Evolutionary conservation across 2,888 invertebrate species (phyloP).

Genomic region (Pherbina coryleti): DNA sequence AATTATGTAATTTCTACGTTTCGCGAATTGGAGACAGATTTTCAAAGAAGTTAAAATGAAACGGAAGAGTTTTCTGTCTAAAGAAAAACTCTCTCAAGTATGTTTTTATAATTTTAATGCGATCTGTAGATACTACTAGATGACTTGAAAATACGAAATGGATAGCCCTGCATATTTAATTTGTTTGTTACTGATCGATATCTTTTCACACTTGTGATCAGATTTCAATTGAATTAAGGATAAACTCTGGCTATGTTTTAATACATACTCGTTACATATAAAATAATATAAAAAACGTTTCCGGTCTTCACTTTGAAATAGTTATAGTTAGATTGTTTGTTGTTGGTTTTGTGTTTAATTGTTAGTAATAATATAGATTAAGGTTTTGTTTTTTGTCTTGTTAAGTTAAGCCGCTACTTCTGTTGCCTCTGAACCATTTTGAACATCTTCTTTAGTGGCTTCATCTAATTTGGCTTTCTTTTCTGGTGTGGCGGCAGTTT

Average conservation of each 20-base stretch:
- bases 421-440: conserved; percentile 69
- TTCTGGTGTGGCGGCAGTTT: conserved; percentile 67
- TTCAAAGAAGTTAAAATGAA: too few relatives aligned
- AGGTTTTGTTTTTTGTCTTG: conserved; percentile 54
- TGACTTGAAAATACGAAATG: too few relatives aligned
- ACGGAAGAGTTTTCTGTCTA: too few relatives aligned
- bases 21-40: too few relatives aligned
- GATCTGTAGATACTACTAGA: too few relatives aligned
- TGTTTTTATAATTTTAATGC: too few relatives aligned
- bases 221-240: conserved; percentile 34
- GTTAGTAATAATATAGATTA: conserved; percentile 43
- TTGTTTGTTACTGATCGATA: background rate
- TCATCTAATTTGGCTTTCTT: conserved; percentile 70
- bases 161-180: background rate
- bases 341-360: conserved; percentile 48
- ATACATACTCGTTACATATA: conserved; percentile 48
- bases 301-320: conserved; percentile 30
- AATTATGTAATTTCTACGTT: too few relatives aligned
- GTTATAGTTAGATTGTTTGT: conserved; percentile 34
- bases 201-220: conserved; percentile 12
- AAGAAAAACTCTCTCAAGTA: too few relatives aligned
- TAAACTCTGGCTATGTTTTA: conserved; percentile 42
- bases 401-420: conserved; percentile 69
- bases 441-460: conserved; percentile 67
- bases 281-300: conserved; percentile 37